Evolutionary conservation across 2,797 vertebrate genomes (phyloP).

Genomic region (Aselliscus stoliczkanus): DNA sequence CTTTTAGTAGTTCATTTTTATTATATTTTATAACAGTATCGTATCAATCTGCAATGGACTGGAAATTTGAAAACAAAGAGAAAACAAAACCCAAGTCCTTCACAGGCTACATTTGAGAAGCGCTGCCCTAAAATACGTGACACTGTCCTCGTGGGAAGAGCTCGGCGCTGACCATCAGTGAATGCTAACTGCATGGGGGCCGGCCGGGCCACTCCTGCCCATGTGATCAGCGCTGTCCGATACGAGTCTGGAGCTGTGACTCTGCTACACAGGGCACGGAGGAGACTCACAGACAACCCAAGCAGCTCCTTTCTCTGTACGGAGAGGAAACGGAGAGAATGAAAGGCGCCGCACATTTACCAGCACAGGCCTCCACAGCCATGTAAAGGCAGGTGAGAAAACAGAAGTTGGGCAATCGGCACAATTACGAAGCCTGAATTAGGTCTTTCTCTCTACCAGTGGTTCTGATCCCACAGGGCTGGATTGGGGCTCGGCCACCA

Average conservation of each 20-base stretch:
- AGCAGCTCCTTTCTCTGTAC: neutral
- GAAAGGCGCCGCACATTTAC: neutral
- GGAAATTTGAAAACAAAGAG: neutral
- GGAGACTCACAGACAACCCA: neutral
- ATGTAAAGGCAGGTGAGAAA: neutral
- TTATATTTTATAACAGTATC: neutral
- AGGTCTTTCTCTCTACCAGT: neutral
- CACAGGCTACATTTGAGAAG: neutral
- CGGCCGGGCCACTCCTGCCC: fast-evolving
- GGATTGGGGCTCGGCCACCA: fast-evolving
- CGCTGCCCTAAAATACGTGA: fast-evolving
- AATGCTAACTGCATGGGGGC: neutral
- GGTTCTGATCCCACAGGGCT: neutral
- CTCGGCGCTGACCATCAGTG: neutral
- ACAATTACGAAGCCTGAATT: neutral
- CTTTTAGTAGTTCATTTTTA: neutral
- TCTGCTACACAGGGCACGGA: fast-evolving
- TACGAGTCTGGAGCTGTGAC: fast-evolving
- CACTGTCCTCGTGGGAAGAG: fast-evolving
- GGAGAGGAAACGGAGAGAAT: neutral
- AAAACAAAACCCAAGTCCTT: neutral
- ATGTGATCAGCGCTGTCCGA: neutral
- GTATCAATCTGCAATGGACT: neutral
- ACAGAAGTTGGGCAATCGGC: fast-evolving
- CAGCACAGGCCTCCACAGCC: fast-evolving